phyloP scores from a whole-genome alignment of 37 sponge, comb jelly and placozoan species.

The Bolinopsis microptera region DNA sequence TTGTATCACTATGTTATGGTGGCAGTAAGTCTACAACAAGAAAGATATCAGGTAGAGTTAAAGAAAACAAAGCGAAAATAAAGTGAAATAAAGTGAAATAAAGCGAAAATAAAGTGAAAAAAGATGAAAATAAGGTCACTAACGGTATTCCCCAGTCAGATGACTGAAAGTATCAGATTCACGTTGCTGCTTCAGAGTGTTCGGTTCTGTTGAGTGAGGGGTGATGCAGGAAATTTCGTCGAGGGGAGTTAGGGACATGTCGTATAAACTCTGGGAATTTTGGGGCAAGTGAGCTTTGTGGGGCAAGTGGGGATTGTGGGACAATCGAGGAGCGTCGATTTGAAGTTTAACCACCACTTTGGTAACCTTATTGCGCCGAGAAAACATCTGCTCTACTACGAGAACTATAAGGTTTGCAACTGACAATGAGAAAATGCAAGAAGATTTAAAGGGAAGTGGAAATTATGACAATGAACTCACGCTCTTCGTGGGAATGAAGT shows the following conservation, averaged over 20 bases:
- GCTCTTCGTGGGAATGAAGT: slow-evolving; percentile 6
- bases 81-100: too few species aligned
- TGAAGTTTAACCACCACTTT: neutral
- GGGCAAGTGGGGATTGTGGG: too few species aligned
- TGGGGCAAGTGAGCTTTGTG: too few species aligned
- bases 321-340: neutral
- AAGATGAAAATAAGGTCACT: too few species aligned
- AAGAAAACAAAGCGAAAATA: too few species aligned
- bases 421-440: too few species aligned
- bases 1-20: neutral
- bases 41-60: too few species aligned
- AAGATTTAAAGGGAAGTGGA: neutral
- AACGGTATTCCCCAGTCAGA: slow-evolving; percentile 56
- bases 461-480: neutral
- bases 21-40: too few species aligned
- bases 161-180: neutral
- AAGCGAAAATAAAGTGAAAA: too few species aligned
- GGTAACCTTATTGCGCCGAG: neutral
- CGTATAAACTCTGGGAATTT: slow-evolving; percentile 34
- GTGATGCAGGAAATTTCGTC: slow-evolving; percentile 60
- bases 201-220: neutral
- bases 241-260: slow-evolving; percentile 62
- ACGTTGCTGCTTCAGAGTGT: neutral
- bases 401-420: neutral
- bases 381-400: neutral